phyloP scores from a whole-genome alignment of 1,140 invertebrate species.

The Cecropterus lyciades region DNA sequence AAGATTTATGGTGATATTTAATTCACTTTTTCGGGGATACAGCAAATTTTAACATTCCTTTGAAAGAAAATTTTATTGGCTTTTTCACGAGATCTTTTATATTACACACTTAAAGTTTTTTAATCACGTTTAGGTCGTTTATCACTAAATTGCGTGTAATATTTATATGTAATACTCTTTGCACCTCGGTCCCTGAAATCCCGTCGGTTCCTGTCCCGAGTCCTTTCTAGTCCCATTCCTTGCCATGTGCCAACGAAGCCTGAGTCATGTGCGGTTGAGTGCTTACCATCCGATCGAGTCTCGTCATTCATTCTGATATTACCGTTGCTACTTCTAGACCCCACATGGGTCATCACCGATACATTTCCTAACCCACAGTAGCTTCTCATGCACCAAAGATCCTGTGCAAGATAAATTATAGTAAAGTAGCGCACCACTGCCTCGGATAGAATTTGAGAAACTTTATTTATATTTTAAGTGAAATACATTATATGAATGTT shows the following conservation, averaged over 20 bases:
- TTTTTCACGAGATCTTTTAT: constrained; percentile 39
- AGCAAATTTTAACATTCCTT: constrained; percentile 76
- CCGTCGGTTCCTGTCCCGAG: constrained; percentile 65
- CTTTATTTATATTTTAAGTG: constrained; percentile 66
- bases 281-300: constrained; percentile 27
- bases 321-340: neutral
- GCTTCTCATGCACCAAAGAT: constrained; percentile 23
- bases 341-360: neutral
- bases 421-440: constrained; percentile 44
- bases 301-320: constrained; percentile 1
- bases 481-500: constrained; percentile 54
- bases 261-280: constrained; percentile 52
- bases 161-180: constrained; percentile 43
- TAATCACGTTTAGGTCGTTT: constrained; percentile 43
- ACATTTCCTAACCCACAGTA: constrained; percentile 11
- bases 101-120: constrained; percentile 41
- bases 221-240: constrained; percentile 78
- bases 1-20: constrained; percentile 60
- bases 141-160: constrained; percentile 50
- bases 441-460: constrained; percentile 50
- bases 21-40: constrained; percentile 67
- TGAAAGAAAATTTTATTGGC: constrained; percentile 55
- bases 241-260: constrained; percentile 78
- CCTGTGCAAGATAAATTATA: constrained; percentile 10
- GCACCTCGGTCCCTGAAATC: constrained; percentile 58